Evolutionary conservation across 2,888 invertebrate species (phyloP), one percentile per base, ranked within the genome.

Genomic region (Candidula unifasciata): DNA sequence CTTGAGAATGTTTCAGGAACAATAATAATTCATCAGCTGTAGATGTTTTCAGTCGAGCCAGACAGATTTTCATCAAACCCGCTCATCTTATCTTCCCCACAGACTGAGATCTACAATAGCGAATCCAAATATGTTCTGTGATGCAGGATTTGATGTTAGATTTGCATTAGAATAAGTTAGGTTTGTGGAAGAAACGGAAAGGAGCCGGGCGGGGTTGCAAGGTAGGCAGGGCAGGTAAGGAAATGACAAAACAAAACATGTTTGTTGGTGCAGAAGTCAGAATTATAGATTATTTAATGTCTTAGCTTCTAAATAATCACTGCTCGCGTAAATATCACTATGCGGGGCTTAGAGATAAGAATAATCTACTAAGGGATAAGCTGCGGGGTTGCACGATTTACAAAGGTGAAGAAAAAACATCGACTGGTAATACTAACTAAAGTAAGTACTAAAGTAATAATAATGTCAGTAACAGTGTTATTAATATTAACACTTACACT

Each of bases 1-100:
- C 66, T 54, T 78, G 76, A 37, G 77, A 81, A 54, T 80, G 71
- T 66, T 27, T 69, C 52, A 74, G 82, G 82, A 73, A 82, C 82
- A 82, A 82, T 57, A 73, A 73, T 82, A 80, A 80, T 80, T 68
- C 68, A 44, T 80, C 80, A 80, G 80, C 80, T 80, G 80, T 80
- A 68, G 69, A 73, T 82, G 64, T 74, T 82, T 82, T 82, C n/a
- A 33, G 64, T n/a, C 44, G 35, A 35, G 44, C 73, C 33, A 44
- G 74, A n/a, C 74, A 60, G 37, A 1, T 24, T 16, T 74, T 82
- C 24, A 10, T 52, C 18, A 66, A 80, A 64, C 27, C 35, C 16
- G 54, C 24, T 35, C 3, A 35, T 0, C n/a, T 33, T 60, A 21
- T 13, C 18, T 37, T 16, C 64, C 1, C 35, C 27, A n/a, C 35